Conservation (phyloP, 2,888 invertebrate species). For the Drosophila testacea region DNA sequence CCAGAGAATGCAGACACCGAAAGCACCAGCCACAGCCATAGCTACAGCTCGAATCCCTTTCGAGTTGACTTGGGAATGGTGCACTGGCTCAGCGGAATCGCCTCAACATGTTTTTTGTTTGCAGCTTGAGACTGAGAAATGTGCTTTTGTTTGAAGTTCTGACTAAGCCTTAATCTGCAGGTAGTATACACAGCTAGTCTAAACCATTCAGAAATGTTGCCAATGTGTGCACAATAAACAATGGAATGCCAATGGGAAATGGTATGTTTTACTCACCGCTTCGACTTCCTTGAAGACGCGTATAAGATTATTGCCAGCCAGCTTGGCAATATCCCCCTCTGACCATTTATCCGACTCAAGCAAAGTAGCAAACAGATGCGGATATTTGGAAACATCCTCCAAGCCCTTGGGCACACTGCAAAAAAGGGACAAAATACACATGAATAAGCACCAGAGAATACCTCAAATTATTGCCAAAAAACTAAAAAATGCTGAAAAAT, state of each 20-base stretch:
- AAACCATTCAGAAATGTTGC: slow-evolving; percentile 43
- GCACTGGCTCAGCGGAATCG: slow-evolving; percentile 16
- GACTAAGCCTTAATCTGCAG: slow-evolving; percentile 49
- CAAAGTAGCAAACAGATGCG: slow-evolving; percentile 92
- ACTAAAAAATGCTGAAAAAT: neutral
- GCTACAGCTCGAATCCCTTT: slow-evolving; percentile 4
- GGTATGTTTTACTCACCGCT: slow-evolving; percentile 87
- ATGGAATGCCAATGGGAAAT: slow-evolving; percentile 37
- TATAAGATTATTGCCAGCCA: slow-evolving; percentile 93
- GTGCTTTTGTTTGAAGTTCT: slow-evolving; percentile 48
- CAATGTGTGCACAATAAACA: slow-evolving; percentile 46
- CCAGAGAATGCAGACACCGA: slow-evolving; percentile 39
- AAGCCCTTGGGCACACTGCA: slow-evolving; percentile 89
- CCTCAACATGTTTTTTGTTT: slow-evolving; percentile 39
- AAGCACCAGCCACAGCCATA: neutral
- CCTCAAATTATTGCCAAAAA: neutral
- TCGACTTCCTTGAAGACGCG: slow-evolving; percentile 92
- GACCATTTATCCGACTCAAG: slow-evolving; percentile 93
- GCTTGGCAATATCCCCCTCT: slow-evolving; percentile 92
- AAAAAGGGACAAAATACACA: slow-evolving; percentile 11
- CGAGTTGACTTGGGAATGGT: slow-evolving; percentile 18
- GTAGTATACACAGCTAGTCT: slow-evolving; percentile 41
- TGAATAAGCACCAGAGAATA: neutral
- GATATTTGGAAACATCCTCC: slow-evolving; percentile 94
- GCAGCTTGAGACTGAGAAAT: slow-evolving; percentile 28